A percentile compares a stretch with the other conserved stretches of the same genome.
Conservation (phyloP, 2,113 vertebrate genomes). For the Apodemus sylvaticus region DNA sequence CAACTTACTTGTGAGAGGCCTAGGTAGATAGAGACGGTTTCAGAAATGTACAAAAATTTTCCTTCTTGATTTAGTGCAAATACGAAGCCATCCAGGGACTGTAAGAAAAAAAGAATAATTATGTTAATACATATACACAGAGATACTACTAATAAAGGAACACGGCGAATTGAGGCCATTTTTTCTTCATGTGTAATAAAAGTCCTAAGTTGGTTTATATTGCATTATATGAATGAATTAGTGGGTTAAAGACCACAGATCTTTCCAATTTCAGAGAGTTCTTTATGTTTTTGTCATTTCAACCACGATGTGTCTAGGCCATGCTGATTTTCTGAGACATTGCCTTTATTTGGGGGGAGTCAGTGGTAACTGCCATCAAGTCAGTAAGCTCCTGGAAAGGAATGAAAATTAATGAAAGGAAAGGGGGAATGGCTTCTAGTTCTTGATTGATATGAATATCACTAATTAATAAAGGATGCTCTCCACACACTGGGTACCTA, state of each 20-base stretch:
- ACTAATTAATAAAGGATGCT: conserved; percentile 81
- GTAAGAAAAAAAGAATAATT: conserved; percentile 78
- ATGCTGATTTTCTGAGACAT: conserved; percentile 62
- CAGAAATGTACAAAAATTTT: conserved; percentile 99
- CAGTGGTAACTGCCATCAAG: conserved; percentile 65
- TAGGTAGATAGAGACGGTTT: conserved; percentile 99
- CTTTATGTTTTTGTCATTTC: conserved; percentile 47
- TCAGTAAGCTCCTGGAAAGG: conserved; percentile 58
- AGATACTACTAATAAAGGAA: conserved; percentile 35
- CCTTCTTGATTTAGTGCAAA: conserved; percentile 99
- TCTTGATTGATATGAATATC: conserved; percentile 61
- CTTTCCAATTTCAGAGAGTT: conserved; percentile 36
- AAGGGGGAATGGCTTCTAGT: conserved; percentile 2
- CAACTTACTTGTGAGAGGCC: conserved; percentile 98
- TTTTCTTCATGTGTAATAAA: not conserved
- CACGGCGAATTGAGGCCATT: conserved; percentile 20
- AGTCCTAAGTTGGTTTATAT: conserved; percentile 58
- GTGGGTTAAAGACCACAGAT: conserved; percentile 23
- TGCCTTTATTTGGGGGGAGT: not conserved
- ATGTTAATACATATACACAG: conserved; percentile 41
- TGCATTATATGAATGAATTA: conserved; percentile 46
- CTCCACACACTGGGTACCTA: not conserved
- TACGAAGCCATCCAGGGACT: conserved; percentile 99
- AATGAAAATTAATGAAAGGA: conserved; percentile 36
- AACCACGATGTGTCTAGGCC: conserved; percentile 60